A percentile compares a stretch with the other conserved stretches of the same genome.
These are phyloP conservation scores for Acropora yongei DNA, from an alignment of 64 coral and sea anemone genomes.

Conservation along the genomic window DNA sequence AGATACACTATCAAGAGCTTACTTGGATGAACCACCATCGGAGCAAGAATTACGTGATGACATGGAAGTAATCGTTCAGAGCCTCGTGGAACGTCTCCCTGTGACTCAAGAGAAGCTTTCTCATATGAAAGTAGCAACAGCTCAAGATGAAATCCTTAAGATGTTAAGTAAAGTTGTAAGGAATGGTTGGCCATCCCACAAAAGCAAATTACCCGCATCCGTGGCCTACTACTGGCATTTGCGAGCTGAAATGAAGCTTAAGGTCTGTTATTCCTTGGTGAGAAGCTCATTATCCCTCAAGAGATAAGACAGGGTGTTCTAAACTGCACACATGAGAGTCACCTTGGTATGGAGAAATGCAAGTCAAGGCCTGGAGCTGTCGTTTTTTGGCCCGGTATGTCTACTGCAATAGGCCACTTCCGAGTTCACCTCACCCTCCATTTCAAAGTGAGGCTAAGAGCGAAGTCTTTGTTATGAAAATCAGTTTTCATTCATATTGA, in stretches of 20 bases:
- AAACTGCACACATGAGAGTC: too few species aligned
- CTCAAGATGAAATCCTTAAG: conserved; percentile 35
- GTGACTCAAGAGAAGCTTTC: conserved; percentile 13
- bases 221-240: conserved; percentile 32
- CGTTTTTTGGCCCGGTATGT: too few species aligned
- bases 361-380: too few species aligned
- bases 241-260: conserved; percentile 40
- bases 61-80: conserved; percentile 14
- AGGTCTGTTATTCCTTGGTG: conserved; percentile 40
- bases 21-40: conserved; percentile 1
- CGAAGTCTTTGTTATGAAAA: too few species aligned
- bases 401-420: too few species aligned
- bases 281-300: conserved; percentile 38
- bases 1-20: too few species aligned
- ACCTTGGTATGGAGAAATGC: too few species aligned
- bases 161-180: background rate
- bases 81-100: conserved; percentile 23
- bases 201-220: background rate
- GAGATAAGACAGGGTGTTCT: background rate
- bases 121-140: conserved; percentile 7
- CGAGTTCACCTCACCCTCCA: too few species aligned
- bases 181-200: too few species aligned
- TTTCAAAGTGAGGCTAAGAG: too few species aligned
- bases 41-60: too few species aligned
- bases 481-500: too few species aligned